phyloP scores from a whole-genome alignment of 2,797 vertebrate species.

The Phrynocephalus forsythii region DNA sequence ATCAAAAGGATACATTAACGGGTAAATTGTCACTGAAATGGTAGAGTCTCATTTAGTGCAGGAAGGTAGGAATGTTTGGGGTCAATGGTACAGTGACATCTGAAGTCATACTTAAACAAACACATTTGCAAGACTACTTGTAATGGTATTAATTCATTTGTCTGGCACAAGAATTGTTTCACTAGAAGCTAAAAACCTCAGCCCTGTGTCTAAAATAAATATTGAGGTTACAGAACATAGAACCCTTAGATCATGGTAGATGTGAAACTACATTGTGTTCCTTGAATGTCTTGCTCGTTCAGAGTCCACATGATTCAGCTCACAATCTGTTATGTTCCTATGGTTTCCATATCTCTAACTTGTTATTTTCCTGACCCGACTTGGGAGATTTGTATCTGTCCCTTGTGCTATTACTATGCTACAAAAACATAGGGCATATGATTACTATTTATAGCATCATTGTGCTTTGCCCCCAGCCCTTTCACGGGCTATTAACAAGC shows the following conservation, averaged over 20 bases:
- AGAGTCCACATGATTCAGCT: background rate
- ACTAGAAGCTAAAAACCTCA: background rate
- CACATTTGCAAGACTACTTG: background rate
- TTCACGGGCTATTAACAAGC: no score
- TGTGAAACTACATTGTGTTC: background rate
- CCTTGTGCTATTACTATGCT: background rate
- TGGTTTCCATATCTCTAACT: background rate
- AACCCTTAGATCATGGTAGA: background rate
- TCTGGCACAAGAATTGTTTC: background rate
- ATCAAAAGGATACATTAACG: conserved; percentile 52
- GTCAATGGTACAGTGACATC: conserved; percentile 2
- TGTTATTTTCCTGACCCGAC: background rate
- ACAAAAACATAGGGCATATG: background rate
- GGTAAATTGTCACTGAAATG: conserved; percentile 28
- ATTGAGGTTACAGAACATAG: background rate
- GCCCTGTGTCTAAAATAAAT: background rate
- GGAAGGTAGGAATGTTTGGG: background rate
- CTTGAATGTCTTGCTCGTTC: background rate
- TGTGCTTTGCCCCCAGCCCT: no score
- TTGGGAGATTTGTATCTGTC: background rate
- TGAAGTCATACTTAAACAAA: background rate
- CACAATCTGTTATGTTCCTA: background rate
- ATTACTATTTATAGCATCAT: no score
- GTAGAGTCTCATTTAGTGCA: background rate
- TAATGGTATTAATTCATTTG: conserved; percentile 5